A percentile compares a stretch with the other conserved stretches of the same genome.
These are phyloP conservation scores for Sebastes itinus DNA, from an alignment of 2,797 vertebrate genomes.

Conservation along the genomic window DNA sequence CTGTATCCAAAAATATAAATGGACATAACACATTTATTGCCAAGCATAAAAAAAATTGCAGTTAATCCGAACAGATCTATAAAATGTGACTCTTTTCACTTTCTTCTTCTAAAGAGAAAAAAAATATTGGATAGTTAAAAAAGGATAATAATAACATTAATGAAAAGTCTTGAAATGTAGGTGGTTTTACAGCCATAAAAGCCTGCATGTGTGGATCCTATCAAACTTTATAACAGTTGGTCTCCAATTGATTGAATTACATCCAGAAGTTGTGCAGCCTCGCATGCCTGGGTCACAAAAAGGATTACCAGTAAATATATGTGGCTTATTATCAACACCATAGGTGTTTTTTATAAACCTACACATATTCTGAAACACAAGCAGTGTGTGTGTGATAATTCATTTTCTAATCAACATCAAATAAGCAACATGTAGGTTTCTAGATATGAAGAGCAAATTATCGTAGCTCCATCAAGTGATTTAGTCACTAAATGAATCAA, in stretches of 20 bases:
- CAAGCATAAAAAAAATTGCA: neutral
- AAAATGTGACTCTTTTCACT: neutral
- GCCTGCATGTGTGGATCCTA: slow-evolving; percentile 48
- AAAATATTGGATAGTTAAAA: slow-evolving; percentile 15
- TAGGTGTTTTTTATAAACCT: neutral
- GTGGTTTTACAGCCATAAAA: slow-evolving; percentile 48
- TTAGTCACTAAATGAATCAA: neutral
- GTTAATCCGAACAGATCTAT: neutral
- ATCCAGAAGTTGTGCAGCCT: slow-evolving; percentile 54
- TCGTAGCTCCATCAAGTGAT: neutral
- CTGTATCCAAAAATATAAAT: neutral
- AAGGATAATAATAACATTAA: slow-evolving; percentile 25
- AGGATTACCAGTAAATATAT: slow-evolving; percentile 3
- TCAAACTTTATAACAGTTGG: slow-evolving; percentile 52
- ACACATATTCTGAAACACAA: neutral
- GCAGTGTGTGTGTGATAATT: neutral
- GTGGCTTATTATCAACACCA: neutral
- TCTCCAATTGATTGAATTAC: slow-evolving; percentile 61
- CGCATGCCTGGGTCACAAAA: slow-evolving; percentile 10
- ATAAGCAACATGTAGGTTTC: neutral
- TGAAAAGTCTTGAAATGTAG: slow-evolving; percentile 40
- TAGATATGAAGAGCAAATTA: neutral
- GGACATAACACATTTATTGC: neutral
- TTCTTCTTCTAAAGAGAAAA: neutral
- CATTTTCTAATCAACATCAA: neutral